Conservation (phyloP, 2,113 vertebrate species). For the Antidorcas marsupialis region DNA sequence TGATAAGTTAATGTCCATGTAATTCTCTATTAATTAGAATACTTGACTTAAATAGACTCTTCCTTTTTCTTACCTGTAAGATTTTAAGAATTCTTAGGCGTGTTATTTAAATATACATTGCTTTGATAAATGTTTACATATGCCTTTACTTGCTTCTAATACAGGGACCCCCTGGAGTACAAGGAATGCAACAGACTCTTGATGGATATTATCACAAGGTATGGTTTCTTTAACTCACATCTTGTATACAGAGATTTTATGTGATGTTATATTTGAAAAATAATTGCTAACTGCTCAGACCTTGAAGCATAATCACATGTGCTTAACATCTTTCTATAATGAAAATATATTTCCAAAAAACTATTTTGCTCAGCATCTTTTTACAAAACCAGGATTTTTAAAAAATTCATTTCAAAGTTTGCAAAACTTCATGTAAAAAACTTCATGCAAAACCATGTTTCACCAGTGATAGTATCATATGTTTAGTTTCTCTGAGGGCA, state of each 20-base stretch:
- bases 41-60: background rate
- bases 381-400: background rate
- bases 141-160: conserved; percentile 44
- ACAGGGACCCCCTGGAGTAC: conserved; percentile 76
- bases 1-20: background rate
- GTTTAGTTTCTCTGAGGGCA: background rate
- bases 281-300: background rate
- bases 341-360: background rate
- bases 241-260: background rate
- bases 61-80: background rate
- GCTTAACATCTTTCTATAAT: background rate
- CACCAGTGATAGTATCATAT: background rate
- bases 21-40: background rate
- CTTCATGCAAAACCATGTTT: background rate
- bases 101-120: background rate
- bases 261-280: background rate
- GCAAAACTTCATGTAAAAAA: conserved; percentile 1
- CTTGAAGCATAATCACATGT: background rate
- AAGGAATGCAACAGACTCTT: conserved; percentile 71
- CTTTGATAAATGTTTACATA: background rate
- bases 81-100: background rate
- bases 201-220: conserved; percentile 75
- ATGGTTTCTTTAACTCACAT: background rate
- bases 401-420: background rate
- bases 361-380: background rate